A percentile compares a stretch with the other conserved stretches of the same genome.
Conservation (phyloP, 2,797 vertebrate genomes). For the Sebastes vulpes region DNA sequence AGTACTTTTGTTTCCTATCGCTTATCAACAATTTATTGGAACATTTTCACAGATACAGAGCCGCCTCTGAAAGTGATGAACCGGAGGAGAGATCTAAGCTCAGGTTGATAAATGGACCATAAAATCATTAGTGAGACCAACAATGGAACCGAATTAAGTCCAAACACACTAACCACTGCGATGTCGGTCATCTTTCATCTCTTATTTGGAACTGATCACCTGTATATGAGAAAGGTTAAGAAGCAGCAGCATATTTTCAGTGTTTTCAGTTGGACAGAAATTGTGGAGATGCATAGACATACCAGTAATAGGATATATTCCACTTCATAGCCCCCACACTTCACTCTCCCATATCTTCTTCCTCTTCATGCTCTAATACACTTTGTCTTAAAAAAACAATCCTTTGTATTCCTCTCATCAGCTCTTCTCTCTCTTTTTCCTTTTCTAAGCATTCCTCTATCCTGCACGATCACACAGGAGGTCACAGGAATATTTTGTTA, state of each 20-base stretch:
- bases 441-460: neutral
- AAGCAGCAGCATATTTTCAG: neutral
- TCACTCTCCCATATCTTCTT: conserved; percentile 21
- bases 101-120: conserved; percentile 17
- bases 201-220: neutral
- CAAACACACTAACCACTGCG: too few relatives aligned
- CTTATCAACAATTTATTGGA: neutral
- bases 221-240: neutral
- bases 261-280: too few relatives aligned
- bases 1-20: neutral
- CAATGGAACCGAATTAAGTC: neutral
- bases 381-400: conserved; percentile 16
- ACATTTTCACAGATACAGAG: conserved; percentile 9
- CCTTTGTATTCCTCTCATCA: neutral
- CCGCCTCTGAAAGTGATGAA: conserved; percentile 27
- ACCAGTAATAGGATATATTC: neutral
- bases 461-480: neutral
- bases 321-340: neutral
- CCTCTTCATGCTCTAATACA: conserved; percentile 16
- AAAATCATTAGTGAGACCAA: conserved; percentile 15
- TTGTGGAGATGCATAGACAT: too few relatives aligned
- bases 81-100: neutral
- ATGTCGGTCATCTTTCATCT: too few relatives aligned
- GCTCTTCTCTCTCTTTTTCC: neutral
- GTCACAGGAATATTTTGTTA: conserved; percentile 44